Conservation (phyloP, 92 coral and sea anemone genomes). For the Isaurus tuberculatus region DNA sequence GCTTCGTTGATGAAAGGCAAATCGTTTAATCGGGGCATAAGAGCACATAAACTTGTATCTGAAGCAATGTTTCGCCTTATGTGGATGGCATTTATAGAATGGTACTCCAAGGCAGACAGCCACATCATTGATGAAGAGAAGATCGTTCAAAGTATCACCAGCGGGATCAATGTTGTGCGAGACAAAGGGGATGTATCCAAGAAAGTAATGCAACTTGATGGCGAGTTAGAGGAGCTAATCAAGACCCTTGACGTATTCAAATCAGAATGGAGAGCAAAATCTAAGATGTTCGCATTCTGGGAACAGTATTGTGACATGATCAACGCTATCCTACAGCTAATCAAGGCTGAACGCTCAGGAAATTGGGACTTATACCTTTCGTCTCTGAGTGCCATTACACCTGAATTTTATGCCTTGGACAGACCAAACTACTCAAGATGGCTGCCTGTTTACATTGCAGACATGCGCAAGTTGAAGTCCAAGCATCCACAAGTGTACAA, state of each 20-base stretch:
- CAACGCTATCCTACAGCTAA: slow-evolving; percentile 6
- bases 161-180: background rate
- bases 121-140: background rate
- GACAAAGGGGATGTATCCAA: slow-evolving; percentile 7
- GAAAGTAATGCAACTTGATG: slow-evolving; percentile 4
- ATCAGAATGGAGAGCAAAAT: background rate
- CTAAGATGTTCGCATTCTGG: slow-evolving; percentile 14
- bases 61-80: slow-evolving; percentile 1
- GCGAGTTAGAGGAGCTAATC: slow-evolving; percentile 7
- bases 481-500: slow-evolving; percentile 51
- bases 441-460: slow-evolving; percentile 64
- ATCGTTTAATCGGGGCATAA: slow-evolving; percentile 16
- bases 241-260: slow-evolving; percentile 2
- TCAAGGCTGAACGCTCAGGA: slow-evolving; percentile 11
- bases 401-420: slow-evolving; percentile 32
- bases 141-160: background rate
- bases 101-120: slow-evolving; percentile 24
- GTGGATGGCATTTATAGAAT: slow-evolving; percentile 4
- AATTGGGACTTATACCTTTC: slow-evolving; percentile 17
- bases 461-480: slow-evolving; percentile 48
- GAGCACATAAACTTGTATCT: slow-evolving; percentile 1
- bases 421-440: slow-evolving; percentile 52
- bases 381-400: background rate
- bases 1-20: slow-evolving; percentile 50
- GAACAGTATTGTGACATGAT: slow-evolving; percentile 12